phyloP scores from a whole-genome alignment of 2,797 vertebrate genomes.

The Petrocephalus sullivani region DNA sequence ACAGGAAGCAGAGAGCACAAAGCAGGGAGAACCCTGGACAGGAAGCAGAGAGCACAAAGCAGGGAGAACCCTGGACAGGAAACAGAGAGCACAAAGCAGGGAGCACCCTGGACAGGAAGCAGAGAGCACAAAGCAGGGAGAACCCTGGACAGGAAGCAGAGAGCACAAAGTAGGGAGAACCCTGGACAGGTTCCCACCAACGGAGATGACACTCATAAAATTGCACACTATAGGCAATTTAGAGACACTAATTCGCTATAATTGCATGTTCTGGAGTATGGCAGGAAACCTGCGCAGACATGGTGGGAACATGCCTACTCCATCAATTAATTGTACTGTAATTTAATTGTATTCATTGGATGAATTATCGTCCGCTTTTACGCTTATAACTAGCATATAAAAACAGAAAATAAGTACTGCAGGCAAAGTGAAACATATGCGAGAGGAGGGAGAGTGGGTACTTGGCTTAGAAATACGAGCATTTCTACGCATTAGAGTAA shows the following conservation, averaged over 20 bases:
- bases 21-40: background rate
- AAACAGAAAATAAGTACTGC: background rate
- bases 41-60: background rate
- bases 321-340: background rate
- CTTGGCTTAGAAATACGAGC: background rate
- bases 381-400: background rate
- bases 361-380: background rate
- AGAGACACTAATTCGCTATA: background rate
- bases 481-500: background rate
- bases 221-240: background rate
- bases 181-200: background rate
- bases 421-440: background rate
- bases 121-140: background rate
- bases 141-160: background rate
- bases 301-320: background rate
- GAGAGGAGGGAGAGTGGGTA: background rate
- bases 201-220: background rate
- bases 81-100: no score
- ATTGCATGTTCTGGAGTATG: background rate
- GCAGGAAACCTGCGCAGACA: background rate
- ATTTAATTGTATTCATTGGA: background rate
- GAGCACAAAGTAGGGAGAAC: background rate
- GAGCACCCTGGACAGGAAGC: background rate
- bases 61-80: background rate
- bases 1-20: background rate